Percentiles rank a stretch among this genome's conserved stretches.
Evolutionary conservation across 2,888 invertebrate species (phyloP).

Genomic region (Tiliacea aurago): DNA sequence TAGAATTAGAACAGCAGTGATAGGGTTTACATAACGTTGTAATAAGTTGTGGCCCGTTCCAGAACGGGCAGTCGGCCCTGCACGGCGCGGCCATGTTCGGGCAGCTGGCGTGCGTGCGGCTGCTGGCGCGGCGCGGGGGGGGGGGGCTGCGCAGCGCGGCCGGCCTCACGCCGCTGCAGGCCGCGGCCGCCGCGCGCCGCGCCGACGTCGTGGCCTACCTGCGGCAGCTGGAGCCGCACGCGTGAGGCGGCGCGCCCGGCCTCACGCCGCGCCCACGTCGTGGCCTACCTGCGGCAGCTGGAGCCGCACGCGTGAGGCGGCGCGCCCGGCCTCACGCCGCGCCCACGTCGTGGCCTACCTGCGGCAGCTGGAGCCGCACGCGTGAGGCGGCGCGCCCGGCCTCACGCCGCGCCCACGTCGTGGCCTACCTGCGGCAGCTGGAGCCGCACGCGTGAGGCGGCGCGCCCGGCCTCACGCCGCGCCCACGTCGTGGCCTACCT

Average conservation of each 20-base stretch:
- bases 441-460: not conserved
- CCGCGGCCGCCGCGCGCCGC: slow-evolving; percentile 89
- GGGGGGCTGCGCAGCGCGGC: slow-evolving; percentile 91
- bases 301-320: slow-evolving; percentile 91
- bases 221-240: slow-evolving; percentile 83
- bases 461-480: too few species aligned
- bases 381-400: slow-evolving; percentile 90
- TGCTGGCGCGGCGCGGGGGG: slow-evolving; percentile 88
- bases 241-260: slow-evolving; percentile 90
- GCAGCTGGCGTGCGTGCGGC: slow-evolving; percentile 92
- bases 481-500: too few species aligned
- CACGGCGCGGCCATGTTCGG: slow-evolving; percentile 98
- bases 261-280: slow-evolving; percentile 89
- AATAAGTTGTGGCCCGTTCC: slow-evolving; percentile 9
- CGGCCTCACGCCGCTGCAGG: slow-evolving; percentile 91
- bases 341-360: slow-evolving; percentile 85
- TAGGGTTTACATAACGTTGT: not conserved
- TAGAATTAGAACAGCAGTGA: not conserved
- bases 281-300: slow-evolving; percentile 73
- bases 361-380: slow-evolving; percentile 83
- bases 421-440: slow-evolving; percentile 73
- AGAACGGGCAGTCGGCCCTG: slow-evolving; percentile 98
- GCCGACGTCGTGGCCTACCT: slow-evolving; percentile 85
- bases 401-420: slow-evolving; percentile 89
- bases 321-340: slow-evolving; percentile 89